These are phyloP conservation scores for Heterodera schachtii DNA, from an alignment of 1,140 invertebrate species.

Conservation along the genomic window DNA sequence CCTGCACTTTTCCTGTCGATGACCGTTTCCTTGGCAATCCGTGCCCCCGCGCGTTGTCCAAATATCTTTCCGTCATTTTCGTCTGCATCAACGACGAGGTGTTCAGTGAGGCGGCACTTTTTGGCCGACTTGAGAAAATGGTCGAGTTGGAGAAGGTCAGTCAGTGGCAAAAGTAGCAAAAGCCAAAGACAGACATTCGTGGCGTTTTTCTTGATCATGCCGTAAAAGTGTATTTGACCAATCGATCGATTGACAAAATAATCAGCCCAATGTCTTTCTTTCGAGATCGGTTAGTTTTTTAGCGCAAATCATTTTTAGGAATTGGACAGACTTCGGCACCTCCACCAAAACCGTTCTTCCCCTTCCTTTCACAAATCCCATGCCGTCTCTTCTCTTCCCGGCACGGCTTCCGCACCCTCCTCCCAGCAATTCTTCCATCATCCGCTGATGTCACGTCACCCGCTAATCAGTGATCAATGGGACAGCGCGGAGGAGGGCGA, in stretches of 20 bases:
- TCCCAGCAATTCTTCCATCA: constrained; percentile 9
- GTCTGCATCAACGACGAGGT: constrained; percentile 58
- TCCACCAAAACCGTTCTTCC: constrained; percentile 36
- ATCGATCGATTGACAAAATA: too few species aligned
- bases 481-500: constrained; percentile 12
- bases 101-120: constrained; percentile 55
- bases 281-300: too few species aligned
- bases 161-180: too few species aligned
- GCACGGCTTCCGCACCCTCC: too few species aligned
- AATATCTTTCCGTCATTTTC: constrained; percentile 53
- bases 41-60: constrained; percentile 39
- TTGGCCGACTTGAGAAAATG: constrained; percentile 55
- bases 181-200: too few species aligned
- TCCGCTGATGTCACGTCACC: constrained; percentile 9
- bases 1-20: constrained; percentile 47
- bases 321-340: constrained; percentile 18
- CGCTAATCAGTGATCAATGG: not conserved
- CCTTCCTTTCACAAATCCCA: not conserved
- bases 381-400: too few species aligned
- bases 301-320: not conserved
- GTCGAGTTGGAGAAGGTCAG: constrained; percentile 45
- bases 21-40: constrained; percentile 52
- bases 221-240: too few species aligned
- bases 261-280: too few species aligned
- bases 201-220: too few species aligned